Conservation (phyloP, 2,888 invertebrate genomes). For the Bellardia bayeri region DNA sequence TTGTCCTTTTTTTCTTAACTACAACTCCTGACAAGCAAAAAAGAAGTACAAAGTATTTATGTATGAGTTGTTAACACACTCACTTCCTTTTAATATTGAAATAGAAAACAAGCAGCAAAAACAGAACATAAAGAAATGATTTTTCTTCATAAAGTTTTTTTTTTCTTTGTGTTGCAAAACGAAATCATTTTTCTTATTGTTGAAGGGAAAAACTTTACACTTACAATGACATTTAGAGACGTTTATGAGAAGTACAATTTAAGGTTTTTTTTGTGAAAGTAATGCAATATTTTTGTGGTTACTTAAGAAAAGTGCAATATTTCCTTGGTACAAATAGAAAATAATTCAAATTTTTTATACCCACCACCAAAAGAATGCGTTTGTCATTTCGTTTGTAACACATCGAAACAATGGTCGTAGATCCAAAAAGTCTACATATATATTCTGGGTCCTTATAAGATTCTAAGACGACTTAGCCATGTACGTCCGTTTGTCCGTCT, state of each 20-base stretch:
- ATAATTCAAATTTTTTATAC: too few species aligned
- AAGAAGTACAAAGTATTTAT: slow-evolving; percentile 4
- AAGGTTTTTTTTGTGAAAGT: neutral
- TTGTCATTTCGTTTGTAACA: too few species aligned
- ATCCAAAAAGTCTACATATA: too few species aligned
- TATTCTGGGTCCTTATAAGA: too few species aligned
- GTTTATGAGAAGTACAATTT: slow-evolving; percentile 39
- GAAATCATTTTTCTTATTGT: slow-evolving; percentile 12
- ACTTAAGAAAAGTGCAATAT: neutral
- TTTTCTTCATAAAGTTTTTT: slow-evolving; percentile 46
- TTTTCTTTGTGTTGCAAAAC: neutral
- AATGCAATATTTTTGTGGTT: slow-evolving; percentile 17
- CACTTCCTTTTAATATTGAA: slow-evolving; percentile 52
- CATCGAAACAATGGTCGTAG: too few species aligned
- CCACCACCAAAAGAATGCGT: too few species aligned
- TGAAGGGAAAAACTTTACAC: neutral
- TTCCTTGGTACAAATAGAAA: too few species aligned
- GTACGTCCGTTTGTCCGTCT: too few species aligned
- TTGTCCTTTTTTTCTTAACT: neutral
- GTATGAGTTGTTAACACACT: slow-evolving; percentile 65
- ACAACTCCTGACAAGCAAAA: slow-evolving; percentile 3
- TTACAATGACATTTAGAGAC: slow-evolving; percentile 18
- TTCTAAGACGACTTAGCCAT: too few species aligned
- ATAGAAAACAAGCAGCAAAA: neutral
- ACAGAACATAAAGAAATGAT: slow-evolving; percentile 24